A percentile compares a stretch with the other conserved stretches of the same genome.
These are phyloP conservation scores for Nannobrachium achirus DNA, from an alignment of 2,113 vertebrate genomes.

Conservation along the genomic window DNA sequence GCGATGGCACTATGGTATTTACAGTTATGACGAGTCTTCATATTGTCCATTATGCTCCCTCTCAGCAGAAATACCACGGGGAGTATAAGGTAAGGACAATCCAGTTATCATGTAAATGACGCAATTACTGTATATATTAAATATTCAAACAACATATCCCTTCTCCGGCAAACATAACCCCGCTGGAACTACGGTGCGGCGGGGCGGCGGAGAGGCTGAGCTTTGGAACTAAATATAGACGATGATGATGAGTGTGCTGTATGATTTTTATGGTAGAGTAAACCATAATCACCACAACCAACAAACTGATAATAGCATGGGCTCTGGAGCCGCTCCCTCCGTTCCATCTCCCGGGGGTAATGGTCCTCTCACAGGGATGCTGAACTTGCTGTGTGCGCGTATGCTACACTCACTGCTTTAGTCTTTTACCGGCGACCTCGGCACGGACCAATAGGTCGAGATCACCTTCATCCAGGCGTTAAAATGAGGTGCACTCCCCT, in stretches of 20 bases:
- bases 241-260: slow-evolving; percentile 30
- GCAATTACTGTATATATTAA: too few species aligned
- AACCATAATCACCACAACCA: slow-evolving; percentile 60
- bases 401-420: slow-evolving; percentile 34
- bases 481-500: slow-evolving; percentile 58
- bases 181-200: background rate
- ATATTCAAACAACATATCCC: too few species aligned
- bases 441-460: slow-evolving; percentile 48
- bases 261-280: slow-evolving; percentile 55
- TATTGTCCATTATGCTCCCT: too few species aligned
- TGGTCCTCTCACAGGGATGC: slow-evolving; percentile 51
- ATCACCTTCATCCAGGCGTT: slow-evolving; percentile 70
- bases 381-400: slow-evolving; percentile 52
- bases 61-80: too few species aligned
- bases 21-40: too few species aligned
- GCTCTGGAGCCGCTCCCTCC: slow-evolving; percentile 36
- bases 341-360: slow-evolving; percentile 55
- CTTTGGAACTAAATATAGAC: slow-evolving; percentile 41
- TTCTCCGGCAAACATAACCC: background rate
- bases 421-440: slow-evolving; percentile 48
- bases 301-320: slow-evolving; percentile 47
- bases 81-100: too few species aligned
- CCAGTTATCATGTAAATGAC: too few species aligned
- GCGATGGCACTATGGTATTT: too few species aligned
- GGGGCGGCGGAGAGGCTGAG: background rate